Percentiles rank a stretch among this genome's conserved stretches.
Conservation (phyloP, 2,888 invertebrate species). For the Polyploca ridens region DNA sequence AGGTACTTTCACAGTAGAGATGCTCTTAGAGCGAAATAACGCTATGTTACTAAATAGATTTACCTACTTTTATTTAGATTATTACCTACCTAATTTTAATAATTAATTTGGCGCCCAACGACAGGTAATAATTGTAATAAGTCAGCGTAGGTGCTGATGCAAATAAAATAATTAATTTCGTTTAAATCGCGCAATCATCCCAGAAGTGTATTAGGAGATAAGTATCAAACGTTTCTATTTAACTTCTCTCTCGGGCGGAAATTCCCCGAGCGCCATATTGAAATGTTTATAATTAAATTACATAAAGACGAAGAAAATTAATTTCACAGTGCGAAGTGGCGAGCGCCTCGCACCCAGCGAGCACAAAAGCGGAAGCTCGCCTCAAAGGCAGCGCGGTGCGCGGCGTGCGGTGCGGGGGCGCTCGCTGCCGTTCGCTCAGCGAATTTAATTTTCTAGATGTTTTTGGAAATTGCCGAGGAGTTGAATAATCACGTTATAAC, state of each 20-base stretch:
- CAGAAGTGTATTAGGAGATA: constrained; percentile 83
- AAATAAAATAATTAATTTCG: constrained; percentile 72
- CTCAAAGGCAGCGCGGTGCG: constrained; percentile 73
- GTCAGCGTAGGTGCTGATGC: constrained; percentile 16
- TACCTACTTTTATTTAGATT: too few species aligned
- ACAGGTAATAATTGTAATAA: neutral
- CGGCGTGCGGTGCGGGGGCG: constrained; percentile 48
- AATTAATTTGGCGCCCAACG: neutral
- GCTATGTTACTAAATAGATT: too few species aligned
- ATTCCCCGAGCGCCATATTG: constrained; percentile 83
- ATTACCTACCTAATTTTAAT: too few species aligned
- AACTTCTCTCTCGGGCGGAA: constrained; percentile 80
- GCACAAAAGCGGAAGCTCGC: constrained; percentile 73
- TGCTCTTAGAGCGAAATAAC: too few species aligned
- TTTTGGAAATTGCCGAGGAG: constrained; percentile 80
- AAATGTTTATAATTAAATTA: constrained; percentile 85
- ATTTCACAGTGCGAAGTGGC: constrained; percentile 83
- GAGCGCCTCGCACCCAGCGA: constrained; percentile 54
- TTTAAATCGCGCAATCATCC: constrained; percentile 78
- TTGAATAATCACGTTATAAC: constrained; percentile 85
- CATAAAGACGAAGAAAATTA: constrained; percentile 85
- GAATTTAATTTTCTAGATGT: constrained; percentile 83
- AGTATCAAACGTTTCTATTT: constrained; percentile 85
- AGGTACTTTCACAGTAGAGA: too few species aligned
- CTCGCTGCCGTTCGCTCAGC: constrained; percentile 62